A percentile compares a stretch with the other conserved stretches of the same genome.
Evolutionary conservation across 2,888 invertebrate genomes (phyloP).

Genomic region (Nymphalis c-album): DNA sequence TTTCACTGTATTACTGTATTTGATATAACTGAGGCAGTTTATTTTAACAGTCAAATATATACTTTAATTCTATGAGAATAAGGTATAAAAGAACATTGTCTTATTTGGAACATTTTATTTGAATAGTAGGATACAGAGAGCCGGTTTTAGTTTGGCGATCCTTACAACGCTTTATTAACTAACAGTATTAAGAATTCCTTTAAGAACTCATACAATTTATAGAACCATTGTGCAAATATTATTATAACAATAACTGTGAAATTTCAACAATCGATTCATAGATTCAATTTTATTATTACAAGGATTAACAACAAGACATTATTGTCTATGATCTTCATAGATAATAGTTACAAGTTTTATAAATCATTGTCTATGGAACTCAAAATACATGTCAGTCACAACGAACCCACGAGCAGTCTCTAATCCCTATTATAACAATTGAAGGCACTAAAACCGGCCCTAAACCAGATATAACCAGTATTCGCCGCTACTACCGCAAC

Average conservation of each 20-base stretch:
- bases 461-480: not conserved
- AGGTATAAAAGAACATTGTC: conserved; percentile 1
- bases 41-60: conserved; percentile 7
- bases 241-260: too few species aligned
- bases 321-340: too few species aligned
- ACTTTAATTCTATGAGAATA: conserved; percentile 1
- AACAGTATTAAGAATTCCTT: not conserved
- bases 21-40: conserved; percentile 9
- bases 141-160: conserved; percentile 10
- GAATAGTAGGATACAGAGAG: conserved; percentile 4
- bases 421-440: not conserved
- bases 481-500: conserved; percentile 63
- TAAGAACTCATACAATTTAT: too few species aligned
- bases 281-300: too few species aligned
- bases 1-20: conserved; percentile 6
- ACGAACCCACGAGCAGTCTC: not conserved
- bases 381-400: too few species aligned
- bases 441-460: conserved; percentile 7
- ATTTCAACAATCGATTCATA: too few species aligned
- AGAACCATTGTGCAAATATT: too few species aligned
- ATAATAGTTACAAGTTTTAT: too few species aligned
- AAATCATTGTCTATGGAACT: too few species aligned
- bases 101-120: conserved; percentile 2
- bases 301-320: too few species aligned
- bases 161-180: not conserved